Percentiles rank a stretch among this genome's conserved stretches.
Conservation (phyloP, 2,888 invertebrate species). For the Carpatolechia fugitivella region DNA sequence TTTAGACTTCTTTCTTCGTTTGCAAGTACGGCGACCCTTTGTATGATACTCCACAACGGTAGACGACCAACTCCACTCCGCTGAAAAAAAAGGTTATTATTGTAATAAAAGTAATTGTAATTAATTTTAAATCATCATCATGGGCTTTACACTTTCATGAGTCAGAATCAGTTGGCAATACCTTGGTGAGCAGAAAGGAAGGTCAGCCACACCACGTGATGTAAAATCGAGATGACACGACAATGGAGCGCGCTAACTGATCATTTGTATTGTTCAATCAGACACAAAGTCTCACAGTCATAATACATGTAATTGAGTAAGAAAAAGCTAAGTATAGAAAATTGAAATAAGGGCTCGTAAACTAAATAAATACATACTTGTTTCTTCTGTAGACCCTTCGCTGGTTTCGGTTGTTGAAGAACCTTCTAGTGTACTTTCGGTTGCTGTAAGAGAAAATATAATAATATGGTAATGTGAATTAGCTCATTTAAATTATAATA, state of each 20-base stretch:
- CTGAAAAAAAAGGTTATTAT: conserved; percentile 32
- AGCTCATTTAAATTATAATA: not conserved
- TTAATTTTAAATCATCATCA: no score
- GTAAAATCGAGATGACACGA: no score
- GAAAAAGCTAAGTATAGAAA: no score
- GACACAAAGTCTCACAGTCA: no score
- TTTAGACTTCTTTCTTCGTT: conserved; percentile 66
- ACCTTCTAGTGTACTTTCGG: conserved; percentile 26
- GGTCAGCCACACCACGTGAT: no score
- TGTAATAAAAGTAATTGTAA: not conserved
- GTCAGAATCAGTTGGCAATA: no score
- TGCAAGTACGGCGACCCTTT: conserved; percentile 76
- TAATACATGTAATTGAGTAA: no score
- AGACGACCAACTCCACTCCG: conserved; percentile 75
- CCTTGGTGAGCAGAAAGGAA: no score
- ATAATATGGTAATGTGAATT: not conserved
- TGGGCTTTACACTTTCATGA: no score
- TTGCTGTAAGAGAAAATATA: conserved; percentile 29
- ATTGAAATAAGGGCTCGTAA: no score
- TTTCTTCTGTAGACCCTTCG: conserved; percentile 24
- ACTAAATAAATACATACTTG: not conserved
- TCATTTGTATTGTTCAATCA: no score
- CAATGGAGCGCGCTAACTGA: no score
- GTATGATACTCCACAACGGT: conserved; percentile 73
- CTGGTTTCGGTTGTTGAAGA: conserved; percentile 28